Evolutionary conservation across 2,797 vertebrate genomes (phyloP), one percentile per base, ranked within the genome.

Genomic region (Anas georgica): DNA sequence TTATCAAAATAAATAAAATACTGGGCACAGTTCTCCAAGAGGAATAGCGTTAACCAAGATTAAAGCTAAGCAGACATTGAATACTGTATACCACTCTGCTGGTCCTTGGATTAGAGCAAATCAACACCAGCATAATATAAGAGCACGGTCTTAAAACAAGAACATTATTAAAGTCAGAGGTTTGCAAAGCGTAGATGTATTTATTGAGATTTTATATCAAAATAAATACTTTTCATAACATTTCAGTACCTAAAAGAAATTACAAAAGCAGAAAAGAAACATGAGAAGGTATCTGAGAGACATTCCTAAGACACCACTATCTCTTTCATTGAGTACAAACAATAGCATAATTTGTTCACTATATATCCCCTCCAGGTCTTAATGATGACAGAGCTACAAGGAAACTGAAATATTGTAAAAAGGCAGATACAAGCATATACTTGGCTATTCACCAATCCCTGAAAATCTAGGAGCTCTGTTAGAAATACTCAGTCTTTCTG

Each of bases 1-100:
- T 80, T 77, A 93, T 73, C 64, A 96, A 96, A 97, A 96, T 84
- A 95, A 95, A 95, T 58, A 95, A 93, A 97, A 92, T 28, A 93
- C 2, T 45, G 35, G 11, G 66, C 39, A 82, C 12, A 48, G 55
- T 11, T 87, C 20, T 70, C 55, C 43, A 55, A 48, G 35, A 86
- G 33, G 33, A 84, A 66, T 45, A 64, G 52, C 8, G 26, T 85
- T 70, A 95, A 90, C 1, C 2, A 54, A 96, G 64, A 91, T 79
- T 83, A 91, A 90, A 94, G 90, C 92, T 95, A 95, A 94, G 85
- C 58, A 86, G 89, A 85, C 4, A 62, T 0, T 86, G 81, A 96
- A 94, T 23, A 58, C 18, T 72, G 64, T 54, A 56, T 37, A 92
- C 43, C 50, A 76, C 68, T 82, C 92, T 82, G 39, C 39, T 91